A percentile compares a stretch with the other conserved stretches of the same genome.
These are phyloP conservation scores for Excalfactoria chinensis DNA, from an alignment of 2,113 vertebrate genomes.

Conservation along the genomic window DNA sequence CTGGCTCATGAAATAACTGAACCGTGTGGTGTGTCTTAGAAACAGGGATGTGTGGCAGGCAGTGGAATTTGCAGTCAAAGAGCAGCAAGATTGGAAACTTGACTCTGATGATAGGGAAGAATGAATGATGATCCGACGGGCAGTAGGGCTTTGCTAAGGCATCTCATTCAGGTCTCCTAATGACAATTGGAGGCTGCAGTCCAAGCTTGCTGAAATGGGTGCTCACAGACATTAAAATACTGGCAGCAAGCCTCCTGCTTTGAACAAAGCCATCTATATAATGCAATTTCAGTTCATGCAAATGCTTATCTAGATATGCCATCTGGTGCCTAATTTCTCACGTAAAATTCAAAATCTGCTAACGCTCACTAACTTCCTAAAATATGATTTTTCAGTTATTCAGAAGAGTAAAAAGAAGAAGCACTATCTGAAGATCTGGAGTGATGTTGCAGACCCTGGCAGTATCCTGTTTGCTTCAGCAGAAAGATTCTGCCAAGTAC, in stretches of 20 bases:
- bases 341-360: background rate
- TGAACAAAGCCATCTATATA: background rate
- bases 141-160: background rate
- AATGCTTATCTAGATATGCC: background rate
- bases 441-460: slow-evolving; percentile 77
- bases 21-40: background rate
- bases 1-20: background rate
- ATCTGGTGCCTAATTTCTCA: background rate
- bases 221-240: background rate
- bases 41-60: background rate
- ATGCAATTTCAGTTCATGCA: background rate
- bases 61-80: background rate
- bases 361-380: background rate
- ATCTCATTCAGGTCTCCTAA: background rate
- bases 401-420: slow-evolving; percentile 82
- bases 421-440: slow-evolving; percentile 86
- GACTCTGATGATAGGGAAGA: background rate
- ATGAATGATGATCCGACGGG: background rate
- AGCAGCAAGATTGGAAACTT: background rate
- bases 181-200: background rate
- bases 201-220: background rate
- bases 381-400: slow-evolving; percentile 79
- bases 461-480: slow-evolving; percentile 80
- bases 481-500: slow-evolving; percentile 75
- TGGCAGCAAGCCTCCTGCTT: background rate